Conservation (phyloP, 1,140 invertebrate species). For the Rhopalosiphum padi region DNA sequence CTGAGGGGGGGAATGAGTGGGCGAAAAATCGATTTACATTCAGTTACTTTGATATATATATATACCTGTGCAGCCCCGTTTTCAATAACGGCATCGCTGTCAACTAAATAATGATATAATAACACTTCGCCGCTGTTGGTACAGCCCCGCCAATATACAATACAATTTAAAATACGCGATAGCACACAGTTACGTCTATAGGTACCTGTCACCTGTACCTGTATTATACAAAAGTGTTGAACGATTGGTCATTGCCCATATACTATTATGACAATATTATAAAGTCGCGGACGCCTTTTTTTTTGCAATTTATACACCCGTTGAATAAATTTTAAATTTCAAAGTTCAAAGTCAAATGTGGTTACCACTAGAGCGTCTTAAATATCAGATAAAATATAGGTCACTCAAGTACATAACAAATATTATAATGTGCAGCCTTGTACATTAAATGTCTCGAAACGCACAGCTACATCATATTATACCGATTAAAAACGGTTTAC, state of each 20-base stretch:
- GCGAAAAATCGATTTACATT: conserved; percentile 51
- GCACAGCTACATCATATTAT: neutral
- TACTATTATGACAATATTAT: neutral
- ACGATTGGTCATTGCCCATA: neutral
- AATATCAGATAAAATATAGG: neutral
- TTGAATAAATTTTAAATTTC: neutral
- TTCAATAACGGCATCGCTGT: conserved; percentile 16
- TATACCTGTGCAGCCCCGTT: neutral
- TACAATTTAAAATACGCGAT: neutral
- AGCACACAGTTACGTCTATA: neutral
- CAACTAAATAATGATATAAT: neutral
- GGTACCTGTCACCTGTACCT: too few species aligned
- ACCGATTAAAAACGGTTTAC: conserved; percentile 15
- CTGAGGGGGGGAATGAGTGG: neutral
- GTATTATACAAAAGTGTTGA: neutral
- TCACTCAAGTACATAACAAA: neutral
- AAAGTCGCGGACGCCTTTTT: neutral
- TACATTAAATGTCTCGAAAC: neutral
- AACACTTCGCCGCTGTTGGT: neutral
- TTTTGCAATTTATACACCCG: neutral
- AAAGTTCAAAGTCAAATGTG: neutral
- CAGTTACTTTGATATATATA: neutral
- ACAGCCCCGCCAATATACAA: neutral
- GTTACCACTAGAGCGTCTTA: neutral
- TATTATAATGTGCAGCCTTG: neutral